phyloP scores from a whole-genome alignment of 2,888 invertebrate species.

The Didymodactylos carnosus region DNA sequence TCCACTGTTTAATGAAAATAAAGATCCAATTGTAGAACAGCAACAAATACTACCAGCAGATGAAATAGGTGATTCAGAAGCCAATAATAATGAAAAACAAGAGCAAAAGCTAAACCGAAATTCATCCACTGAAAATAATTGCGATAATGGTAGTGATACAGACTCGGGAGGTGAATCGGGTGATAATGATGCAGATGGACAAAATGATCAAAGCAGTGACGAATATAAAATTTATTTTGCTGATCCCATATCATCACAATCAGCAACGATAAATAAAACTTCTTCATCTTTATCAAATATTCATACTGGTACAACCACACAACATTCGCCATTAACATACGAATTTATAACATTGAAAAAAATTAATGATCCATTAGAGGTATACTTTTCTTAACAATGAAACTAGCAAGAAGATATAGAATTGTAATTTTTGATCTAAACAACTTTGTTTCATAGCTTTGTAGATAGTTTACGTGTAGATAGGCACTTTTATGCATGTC shows the following conservation, averaged over 20 bases:
- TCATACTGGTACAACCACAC: background rate
- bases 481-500: too few species aligned
- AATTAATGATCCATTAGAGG: background rate
- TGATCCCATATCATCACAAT: background rate
- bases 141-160: background rate
- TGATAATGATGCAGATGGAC: background rate
- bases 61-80: background rate
- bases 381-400: too few species aligned
- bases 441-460: too few species aligned
- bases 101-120: too few species aligned
- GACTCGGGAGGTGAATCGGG: background rate
- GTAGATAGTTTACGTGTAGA: too few species aligned
- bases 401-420: too few species aligned
- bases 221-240: background rate
- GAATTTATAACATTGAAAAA: background rate
- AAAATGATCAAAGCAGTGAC: background rate
- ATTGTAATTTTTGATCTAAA: too few species aligned
- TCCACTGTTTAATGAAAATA: background rate
- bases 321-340: too few species aligned
- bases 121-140: background rate
- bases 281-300: too few species aligned
- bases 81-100: background rate
- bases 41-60: background rate
- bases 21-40: background rate
- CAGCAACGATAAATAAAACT: too few species aligned